Base-by-base conservation (phyloP, 2,113 vertebrate genomes). In the Dromaius novaehollandiae region DNA sequence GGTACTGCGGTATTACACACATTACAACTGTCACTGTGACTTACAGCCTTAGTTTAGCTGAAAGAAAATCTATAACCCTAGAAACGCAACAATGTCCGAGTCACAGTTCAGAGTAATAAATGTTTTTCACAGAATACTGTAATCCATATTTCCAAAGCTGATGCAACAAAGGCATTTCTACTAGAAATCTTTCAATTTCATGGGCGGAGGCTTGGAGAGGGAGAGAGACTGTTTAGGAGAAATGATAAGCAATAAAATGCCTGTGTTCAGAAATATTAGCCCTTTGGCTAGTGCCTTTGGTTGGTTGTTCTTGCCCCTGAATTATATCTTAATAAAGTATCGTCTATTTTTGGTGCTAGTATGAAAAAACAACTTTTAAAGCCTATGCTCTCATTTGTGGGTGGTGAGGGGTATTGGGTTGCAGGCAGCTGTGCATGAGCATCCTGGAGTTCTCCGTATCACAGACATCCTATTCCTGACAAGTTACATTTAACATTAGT, bases 21-120 rank as follows among this genome's bases (percentile, higher is more conserved):
- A 98, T 98, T 98, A 98, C 98, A 98, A 96, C 98, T 98, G 98
- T 98, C 98, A 98, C 97, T 97, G 98, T 98, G 98, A 98, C 98
- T 98, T 98, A 98, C 98, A 98, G 97, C 97, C 98, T 98, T 98
- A 98, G 98, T 98, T 98, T 98, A 98, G 98, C 97, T 98, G 98
- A 98, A 98, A 98, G 98, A 98, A 98, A 98, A 98, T 98, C 98
- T 98, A 98, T 98, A 98, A 98, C 97, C 97, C 97, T 95, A 98
- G 97, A 98, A 98, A 98, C 98, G 98, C 97, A 98, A 98, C 98
- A 98, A 97, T 96, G 98, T 98, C 97, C 97, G 90, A 98, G 98
- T 98, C 98, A 98, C 97, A 98, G 98, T 98, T 98, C 97, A 98
- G 97, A 93, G 98, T 98, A 98, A 98, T 98, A 98, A 98, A 98